Evolutionary conservation across 2,888 invertebrate genomes (phyloP).

Genomic region (Andrena trimmerana): DNA sequence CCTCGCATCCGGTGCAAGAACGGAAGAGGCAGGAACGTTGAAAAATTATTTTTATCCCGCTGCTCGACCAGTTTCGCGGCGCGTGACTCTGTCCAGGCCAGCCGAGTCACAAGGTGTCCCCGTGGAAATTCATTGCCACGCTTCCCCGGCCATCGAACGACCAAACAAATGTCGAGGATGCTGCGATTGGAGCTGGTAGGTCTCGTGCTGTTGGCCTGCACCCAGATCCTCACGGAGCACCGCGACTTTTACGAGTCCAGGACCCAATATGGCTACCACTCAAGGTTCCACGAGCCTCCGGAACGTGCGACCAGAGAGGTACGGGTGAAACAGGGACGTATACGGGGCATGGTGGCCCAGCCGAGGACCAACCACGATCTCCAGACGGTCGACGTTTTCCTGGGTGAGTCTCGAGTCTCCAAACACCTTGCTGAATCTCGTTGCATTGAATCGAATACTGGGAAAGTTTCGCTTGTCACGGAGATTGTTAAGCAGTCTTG

Average conservation of each 20-base stretch:
- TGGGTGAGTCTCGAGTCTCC: slow-evolving; percentile 84
- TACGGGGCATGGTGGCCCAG: slow-evolving; percentile 89
- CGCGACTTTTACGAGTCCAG: slow-evolving; percentile 75
- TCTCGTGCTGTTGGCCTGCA: slow-evolving; percentile 79
- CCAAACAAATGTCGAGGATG: slow-evolving; percentile 77
- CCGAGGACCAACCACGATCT: slow-evolving; percentile 88
- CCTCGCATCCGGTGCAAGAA: slow-evolving; percentile 55
- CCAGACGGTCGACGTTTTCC: slow-evolving; percentile 90
- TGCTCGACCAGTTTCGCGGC: not conserved
- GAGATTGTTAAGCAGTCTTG: too few species aligned
- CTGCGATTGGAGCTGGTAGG: slow-evolving; percentile 79
- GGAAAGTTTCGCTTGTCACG: too few species aligned
- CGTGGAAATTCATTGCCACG: slow-evolving; percentile 44
- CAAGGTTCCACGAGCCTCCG: slow-evolving; percentile 70
- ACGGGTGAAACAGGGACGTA: slow-evolving; percentile 89
- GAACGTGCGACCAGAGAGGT: slow-evolving; percentile 87
- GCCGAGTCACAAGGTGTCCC: not conserved
- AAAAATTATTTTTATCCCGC: slow-evolving; percentile 67
- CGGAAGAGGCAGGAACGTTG: slow-evolving; percentile 48
- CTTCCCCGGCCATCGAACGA: slow-evolving; percentile 33
- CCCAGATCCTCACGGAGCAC: slow-evolving; percentile 81
- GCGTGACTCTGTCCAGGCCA: not conserved
- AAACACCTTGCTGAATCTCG: too few species aligned
- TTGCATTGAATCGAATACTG: too few species aligned
- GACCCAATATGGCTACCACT: slow-evolving; percentile 74